Conservation (phyloP, 2,797 vertebrate species). For the Silurus lanzhouensis region DNA sequence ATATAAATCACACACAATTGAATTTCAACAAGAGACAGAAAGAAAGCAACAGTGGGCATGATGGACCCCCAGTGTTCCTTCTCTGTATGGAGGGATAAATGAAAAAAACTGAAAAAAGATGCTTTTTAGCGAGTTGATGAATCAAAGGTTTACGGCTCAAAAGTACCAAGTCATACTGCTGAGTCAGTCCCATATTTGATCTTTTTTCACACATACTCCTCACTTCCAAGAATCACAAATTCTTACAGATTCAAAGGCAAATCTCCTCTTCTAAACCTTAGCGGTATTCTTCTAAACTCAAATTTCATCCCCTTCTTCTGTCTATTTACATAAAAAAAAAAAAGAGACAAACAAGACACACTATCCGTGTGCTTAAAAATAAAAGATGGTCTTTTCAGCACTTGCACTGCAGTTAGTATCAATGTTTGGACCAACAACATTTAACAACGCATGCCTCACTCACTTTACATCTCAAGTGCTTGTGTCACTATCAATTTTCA, state of each 20-base stretch:
- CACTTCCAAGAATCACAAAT: slow-evolving; percentile 2
- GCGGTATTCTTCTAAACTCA: neutral
- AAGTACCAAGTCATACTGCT: neutral
- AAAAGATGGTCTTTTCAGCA: neutral
- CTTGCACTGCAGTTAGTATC: neutral
- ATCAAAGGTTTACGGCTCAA: neutral
- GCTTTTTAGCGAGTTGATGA: neutral
- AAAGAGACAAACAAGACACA: neutral
- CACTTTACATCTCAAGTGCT: neutral
- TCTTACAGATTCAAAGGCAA: neutral
- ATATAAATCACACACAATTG: neutral
- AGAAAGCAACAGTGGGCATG: neutral
- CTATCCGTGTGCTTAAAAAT: neutral
- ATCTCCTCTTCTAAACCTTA: neutral
- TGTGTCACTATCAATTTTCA: neutral
- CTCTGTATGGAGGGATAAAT: neutral
- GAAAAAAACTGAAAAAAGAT: neutral
- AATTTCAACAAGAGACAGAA: neutral
- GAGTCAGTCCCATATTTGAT: neutral
- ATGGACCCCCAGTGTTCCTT: neutral
- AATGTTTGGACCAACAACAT: neutral
- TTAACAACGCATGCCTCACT: neutral
- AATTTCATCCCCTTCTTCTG: neutral
- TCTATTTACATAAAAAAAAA: neutral
- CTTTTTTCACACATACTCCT: neutral